phyloP scores from a whole-genome alignment of 2,797 vertebrate species.

The Poeciliopsis presidionis region DNA sequence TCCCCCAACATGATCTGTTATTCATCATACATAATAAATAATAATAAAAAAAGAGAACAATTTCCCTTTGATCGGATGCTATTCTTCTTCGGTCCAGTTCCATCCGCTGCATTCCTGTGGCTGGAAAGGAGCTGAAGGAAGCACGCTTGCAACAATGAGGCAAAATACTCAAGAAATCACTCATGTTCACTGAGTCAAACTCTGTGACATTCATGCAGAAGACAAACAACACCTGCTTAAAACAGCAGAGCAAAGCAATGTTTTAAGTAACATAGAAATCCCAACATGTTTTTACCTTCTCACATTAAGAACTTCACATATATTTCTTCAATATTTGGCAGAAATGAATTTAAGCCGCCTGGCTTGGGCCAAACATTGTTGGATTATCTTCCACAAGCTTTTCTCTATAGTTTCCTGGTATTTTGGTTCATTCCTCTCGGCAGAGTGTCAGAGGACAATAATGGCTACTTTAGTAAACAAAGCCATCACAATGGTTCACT shows the following conservation, averaged over 20 bases:
- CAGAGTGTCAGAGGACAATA: neutral
- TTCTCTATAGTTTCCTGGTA: neutral
- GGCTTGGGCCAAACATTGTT: neutral
- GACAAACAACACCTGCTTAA: conserved; percentile 4
- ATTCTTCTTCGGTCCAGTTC: conserved; percentile 46
- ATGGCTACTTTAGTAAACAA: neutral
- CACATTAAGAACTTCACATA: neutral
- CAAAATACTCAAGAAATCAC: conserved; percentile 54
- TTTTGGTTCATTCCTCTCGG: neutral
- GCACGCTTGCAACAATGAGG: conserved; percentile 42
- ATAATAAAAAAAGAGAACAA: neutral
- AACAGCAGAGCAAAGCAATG: conserved; percentile 7
- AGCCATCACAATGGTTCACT: neutral
- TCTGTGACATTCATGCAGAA: conserved; percentile 15
- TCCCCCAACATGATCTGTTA: conserved; percentile 2
- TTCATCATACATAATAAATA: conserved; percentile 26
- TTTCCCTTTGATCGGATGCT: conserved; percentile 1
- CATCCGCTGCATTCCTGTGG: conserved; percentile 56
- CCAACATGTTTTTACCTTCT: neutral
- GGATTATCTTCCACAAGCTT: neutral
- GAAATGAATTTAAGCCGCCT: neutral
- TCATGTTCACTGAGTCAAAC: conserved; percentile 37
- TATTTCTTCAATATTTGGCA: neutral
- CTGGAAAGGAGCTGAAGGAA: conserved; percentile 37
- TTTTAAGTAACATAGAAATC: neutral